phyloP scores from a whole-genome alignment of 1,140 invertebrate species.

The Archegozetes longisetosus region DNA sequence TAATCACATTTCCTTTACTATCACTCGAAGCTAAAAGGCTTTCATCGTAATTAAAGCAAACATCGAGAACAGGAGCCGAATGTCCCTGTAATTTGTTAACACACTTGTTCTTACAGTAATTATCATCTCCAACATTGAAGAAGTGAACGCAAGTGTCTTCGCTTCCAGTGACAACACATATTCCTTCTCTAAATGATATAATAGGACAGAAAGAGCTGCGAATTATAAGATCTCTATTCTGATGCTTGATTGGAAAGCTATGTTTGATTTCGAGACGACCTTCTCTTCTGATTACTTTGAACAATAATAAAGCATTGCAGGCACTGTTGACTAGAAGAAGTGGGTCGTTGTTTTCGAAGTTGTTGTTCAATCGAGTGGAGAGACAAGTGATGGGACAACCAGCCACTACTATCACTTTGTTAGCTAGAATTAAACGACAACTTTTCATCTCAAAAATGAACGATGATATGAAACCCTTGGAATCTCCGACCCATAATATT shows the following conservation, averaged over 20 bases:
- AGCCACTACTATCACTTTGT: conserved; percentile 11
- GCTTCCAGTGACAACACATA: conserved; percentile 63
- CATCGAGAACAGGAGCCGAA: conserved; percentile 57
- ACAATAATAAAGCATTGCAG: conserved; percentile 51
- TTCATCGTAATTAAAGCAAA: conserved; percentile 78
- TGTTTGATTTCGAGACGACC: conserved; percentile 41
- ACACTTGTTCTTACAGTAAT: conserved; percentile 22
- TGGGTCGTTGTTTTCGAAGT: conserved; percentile 39
- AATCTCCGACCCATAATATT: conserved; percentile 32
- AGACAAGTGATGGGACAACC: conserved; percentile 12
- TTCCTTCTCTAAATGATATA: conserved; percentile 59
- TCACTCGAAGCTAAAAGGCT: conserved; percentile 68
- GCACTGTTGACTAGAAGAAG: conserved; percentile 59
- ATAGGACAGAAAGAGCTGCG: conserved; percentile 52
- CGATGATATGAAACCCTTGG: conserved; percentile 29
- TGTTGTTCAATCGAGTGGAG: conserved; percentile 23
- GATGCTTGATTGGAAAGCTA: conserved; percentile 44
- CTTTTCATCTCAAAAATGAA: conserved; percentile 27
- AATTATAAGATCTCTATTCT: conserved; percentile 28
- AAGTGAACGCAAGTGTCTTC: conserved; percentile 74
- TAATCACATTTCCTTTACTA: conserved; percentile 61
- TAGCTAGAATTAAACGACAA: not conserved
- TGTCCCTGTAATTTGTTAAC: conserved; percentile 72
- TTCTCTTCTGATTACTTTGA: conserved; percentile 25
- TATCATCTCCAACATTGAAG: conserved; percentile 53